Conservation (phyloP, 2,797 vertebrate species). For the Hydrophis major region DNA sequence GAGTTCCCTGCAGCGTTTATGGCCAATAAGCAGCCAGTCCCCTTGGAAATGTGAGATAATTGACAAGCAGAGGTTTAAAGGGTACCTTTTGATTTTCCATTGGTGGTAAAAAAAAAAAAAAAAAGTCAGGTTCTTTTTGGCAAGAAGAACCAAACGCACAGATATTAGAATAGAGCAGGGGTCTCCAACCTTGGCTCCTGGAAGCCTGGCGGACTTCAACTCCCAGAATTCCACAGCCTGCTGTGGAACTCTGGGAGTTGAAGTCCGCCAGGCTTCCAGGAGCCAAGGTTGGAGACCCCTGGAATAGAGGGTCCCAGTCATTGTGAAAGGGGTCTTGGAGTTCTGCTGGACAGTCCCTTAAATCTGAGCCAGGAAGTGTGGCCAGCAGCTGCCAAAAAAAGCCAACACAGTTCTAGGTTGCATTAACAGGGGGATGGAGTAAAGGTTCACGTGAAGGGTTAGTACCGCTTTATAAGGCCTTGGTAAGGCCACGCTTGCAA, state of each 20-base stretch:
- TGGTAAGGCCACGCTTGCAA: neutral
- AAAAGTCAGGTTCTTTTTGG: neutral
- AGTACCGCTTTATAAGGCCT: neutral
- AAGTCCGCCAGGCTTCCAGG: too few relatives aligned
- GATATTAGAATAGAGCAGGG: neutral
- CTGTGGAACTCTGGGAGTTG: too few relatives aligned
- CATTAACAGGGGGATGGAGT: neutral
- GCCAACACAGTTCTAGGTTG: neutral
- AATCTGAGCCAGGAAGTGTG: neutral
- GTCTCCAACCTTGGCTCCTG: too few relatives aligned
- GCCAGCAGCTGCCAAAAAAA: neutral
- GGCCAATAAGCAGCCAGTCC: neutral
- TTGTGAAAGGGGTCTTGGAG: neutral
- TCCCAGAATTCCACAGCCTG: too few relatives aligned
- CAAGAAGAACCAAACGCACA: neutral
- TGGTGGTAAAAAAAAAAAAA: too few relatives aligned
- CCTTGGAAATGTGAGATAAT: neutral
- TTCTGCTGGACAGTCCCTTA: neutral
- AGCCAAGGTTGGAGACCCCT: too few relatives aligned
- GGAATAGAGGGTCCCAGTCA: neutral
- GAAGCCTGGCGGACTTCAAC: too few relatives aligned
- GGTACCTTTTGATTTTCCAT: fast-evolving
- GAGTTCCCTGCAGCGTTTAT: neutral
- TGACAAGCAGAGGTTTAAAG: neutral
- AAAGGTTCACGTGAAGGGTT: neutral